phyloP scores from a whole-genome alignment of 1,140 invertebrate species.

The Heliconius congener region DNA sequence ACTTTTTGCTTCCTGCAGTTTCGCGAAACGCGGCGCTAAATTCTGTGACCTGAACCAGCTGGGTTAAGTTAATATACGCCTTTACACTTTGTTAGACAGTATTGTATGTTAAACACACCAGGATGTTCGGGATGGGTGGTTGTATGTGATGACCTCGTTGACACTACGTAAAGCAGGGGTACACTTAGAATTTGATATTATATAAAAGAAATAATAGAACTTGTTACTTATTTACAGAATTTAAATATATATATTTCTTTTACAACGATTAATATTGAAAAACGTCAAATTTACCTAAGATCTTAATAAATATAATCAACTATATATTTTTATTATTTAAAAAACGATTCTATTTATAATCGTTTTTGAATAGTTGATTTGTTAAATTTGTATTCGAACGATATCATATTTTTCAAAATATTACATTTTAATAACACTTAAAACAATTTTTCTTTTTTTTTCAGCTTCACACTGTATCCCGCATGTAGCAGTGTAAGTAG shows the following conservation, averaged over 20 bases:
- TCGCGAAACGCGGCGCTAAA: constrained; percentile 48
- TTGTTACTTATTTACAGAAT: neutral
- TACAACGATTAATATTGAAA: too few relatives aligned
- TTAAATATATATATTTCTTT: neutral
- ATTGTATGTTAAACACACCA: constrained; percentile 67
- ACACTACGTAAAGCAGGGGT: constrained; percentile 33
- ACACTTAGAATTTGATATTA: neutral
- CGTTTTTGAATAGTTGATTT: too few relatives aligned
- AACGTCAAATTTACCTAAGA: too few relatives aligned
- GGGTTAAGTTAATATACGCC: constrained; percentile 62
- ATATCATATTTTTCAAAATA: too few relatives aligned
- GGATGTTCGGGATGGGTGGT: constrained; percentile 51
- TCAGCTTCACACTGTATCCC: too few relatives aligned
- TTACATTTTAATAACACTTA: too few relatives aligned
- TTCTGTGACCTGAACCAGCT: constrained; percentile 35
- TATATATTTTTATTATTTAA: too few relatives aligned
- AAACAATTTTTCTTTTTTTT: too few relatives aligned
- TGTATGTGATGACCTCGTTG: constrained; percentile 57
- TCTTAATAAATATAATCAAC: too few relatives aligned
- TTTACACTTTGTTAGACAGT: constrained; percentile 44
- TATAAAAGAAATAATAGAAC: neutral
- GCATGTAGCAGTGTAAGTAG: too few relatives aligned
- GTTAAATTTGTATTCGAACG: too few relatives aligned
- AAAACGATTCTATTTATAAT: too few relatives aligned
- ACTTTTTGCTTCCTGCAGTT: constrained; percentile 50